Conservation (phyloP, 2,113 vertebrate species). For the Hyaena hyaena region DNA sequence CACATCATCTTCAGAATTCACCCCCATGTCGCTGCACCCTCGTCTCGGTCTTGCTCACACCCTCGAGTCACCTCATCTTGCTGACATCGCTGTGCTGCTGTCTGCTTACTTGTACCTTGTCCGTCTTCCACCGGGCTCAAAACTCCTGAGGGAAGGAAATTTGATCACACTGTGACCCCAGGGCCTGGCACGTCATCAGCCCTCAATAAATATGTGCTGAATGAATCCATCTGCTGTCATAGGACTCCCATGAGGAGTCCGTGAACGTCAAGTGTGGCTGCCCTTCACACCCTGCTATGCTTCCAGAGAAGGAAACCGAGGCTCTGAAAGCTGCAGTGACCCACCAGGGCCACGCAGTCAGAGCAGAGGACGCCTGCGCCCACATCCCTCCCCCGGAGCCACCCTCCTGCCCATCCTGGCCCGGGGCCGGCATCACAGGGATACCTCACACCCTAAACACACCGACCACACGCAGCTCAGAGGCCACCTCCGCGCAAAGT, state of each 20-base stretch:
- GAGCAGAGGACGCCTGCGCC: background rate
- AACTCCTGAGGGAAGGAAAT: background rate
- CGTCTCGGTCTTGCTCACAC: background rate
- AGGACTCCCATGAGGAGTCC: background rate
- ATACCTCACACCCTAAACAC: background rate
- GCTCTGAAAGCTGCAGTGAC: background rate
- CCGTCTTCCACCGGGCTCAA: background rate
- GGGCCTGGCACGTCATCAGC: background rate
- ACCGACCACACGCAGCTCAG: background rate
- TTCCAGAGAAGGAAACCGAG: background rate
- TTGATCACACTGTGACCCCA: background rate
- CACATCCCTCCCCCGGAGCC: background rate
- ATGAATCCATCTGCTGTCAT: background rate
- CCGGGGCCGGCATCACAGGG: background rate
- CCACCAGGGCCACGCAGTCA: background rate
- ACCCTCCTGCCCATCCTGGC: background rate
- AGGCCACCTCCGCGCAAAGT: background rate
- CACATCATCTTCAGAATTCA: background rate
- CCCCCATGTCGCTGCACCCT: no score
- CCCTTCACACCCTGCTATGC: background rate
- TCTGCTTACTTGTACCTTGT: background rate
- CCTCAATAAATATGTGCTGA: background rate
- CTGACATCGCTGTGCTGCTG: background rate
- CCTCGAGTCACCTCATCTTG: no score
- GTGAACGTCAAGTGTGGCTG: background rate